Evolutionary conservation across 2,888 invertebrate species (phyloP), one percentile per base, ranked within the genome.

Genomic region (Hypercompe scribonia): DNA sequence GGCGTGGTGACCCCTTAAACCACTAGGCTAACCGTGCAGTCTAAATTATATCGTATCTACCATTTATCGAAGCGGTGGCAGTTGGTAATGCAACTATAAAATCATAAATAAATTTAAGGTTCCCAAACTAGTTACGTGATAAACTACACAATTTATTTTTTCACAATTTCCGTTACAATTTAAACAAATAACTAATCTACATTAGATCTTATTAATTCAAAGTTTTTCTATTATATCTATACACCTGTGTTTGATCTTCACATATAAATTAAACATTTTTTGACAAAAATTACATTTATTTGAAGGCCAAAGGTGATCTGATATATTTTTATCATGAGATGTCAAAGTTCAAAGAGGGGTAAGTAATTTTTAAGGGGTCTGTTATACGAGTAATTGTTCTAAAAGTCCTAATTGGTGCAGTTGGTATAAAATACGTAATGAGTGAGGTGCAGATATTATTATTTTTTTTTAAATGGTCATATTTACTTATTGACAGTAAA

Each of bases 171-270:
- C 85, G 85, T 88, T 88, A 84, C 79, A 86, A 85, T 79, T 7
- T 75, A 86, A 88, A 86, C 74, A 85, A 79, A 73, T 73, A 73
- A 66, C 65, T 73, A 72, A 77, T 46, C 58, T 67, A 73, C 80
- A 73, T 72, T 71, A 76, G 71, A 79, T 73, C 70, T 18, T 63
- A 39, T 73, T 81, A 84, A 79, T 76, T 76, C 7, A 24, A 33
- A 78, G 74, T 76, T 65, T 31, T 74, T 66, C 46, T 76, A 58
- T 71, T 64, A 67, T 69, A 81, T 80, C 82, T 64, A 13, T 65
- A 74, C 92, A 92, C 91, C 92, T 91, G 92, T 90, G 88, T 90
- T 90, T 90, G 79, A 88, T 87, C 86, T 90, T 90, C 89, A 81
- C 89, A 90, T 86, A 90, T 88, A 90, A 92, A 90, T 91, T 83